Evolutionary conservation across 2,113 vertebrate species (phyloP).

Genomic region (Otolemur garnettii): DNA sequence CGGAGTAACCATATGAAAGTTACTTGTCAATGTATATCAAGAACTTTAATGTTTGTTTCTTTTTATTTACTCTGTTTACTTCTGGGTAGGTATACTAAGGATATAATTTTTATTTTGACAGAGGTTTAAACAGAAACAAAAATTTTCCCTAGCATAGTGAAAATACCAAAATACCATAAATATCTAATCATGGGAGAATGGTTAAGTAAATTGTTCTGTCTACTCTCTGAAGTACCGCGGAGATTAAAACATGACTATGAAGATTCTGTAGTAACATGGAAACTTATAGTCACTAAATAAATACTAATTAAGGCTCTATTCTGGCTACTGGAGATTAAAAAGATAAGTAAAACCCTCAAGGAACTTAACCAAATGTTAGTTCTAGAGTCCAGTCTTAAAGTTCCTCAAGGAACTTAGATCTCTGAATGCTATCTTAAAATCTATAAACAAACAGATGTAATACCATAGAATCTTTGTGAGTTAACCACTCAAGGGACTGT

Average conservation of each 20-base stretch:
- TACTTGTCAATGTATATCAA: not conserved
- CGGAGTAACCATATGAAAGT: not conserved
- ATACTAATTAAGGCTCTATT: not conserved
- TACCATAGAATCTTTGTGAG: not conserved
- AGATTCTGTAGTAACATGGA: slow-evolving; percentile 49
- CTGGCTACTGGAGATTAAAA: not conserved
- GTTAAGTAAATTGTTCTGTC: slow-evolving; percentile 52
- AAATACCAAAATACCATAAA: slow-evolving; percentile 4
- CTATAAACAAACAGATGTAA: not conserved
- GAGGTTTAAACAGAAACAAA: slow-evolving; percentile 3
- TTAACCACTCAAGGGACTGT: too few species aligned
- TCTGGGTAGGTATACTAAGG: not conserved
- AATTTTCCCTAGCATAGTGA: slow-evolving; percentile 26
- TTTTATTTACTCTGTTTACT: slow-evolving; percentile 46
- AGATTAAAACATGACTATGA: slow-evolving; percentile 44
- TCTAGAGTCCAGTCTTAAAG: too few species aligned
- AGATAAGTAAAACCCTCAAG: slow-evolving; percentile 19
- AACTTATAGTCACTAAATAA: slow-evolving; percentile 44
- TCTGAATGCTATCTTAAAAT: not conserved
- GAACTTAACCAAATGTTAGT: slow-evolving; percentile 4
- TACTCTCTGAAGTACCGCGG: slow-evolving; percentile 22
- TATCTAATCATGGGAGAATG: slow-evolving; percentile 2
- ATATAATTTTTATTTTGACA: slow-evolving; percentile 42
- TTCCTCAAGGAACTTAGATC: too few species aligned
- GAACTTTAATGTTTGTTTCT: slow-evolving; percentile 24